Conservation (phyloP, 2,113 vertebrate genomes). For the Silurus meridionalis region DNA sequence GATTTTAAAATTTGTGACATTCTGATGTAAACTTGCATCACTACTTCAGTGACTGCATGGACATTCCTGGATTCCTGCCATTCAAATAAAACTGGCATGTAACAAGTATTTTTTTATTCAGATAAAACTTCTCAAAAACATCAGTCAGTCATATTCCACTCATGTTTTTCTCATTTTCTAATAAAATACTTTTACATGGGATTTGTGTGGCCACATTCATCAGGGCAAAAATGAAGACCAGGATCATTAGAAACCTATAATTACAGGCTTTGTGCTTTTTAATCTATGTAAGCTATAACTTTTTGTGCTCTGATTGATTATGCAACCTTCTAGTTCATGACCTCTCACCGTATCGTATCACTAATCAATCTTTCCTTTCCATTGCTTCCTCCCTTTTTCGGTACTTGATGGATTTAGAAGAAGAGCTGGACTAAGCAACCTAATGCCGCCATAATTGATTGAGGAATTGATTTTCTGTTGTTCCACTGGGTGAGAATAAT, state of each 20-base stretch:
- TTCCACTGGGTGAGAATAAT: slow-evolving; percentile 44
- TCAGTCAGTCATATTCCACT: background rate
- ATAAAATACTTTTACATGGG: background rate
- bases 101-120: background rate
- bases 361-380: background rate
- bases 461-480: slow-evolving; percentile 50
- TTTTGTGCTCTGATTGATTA: background rate
- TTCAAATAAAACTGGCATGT: background rate
- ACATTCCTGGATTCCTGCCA: background rate
- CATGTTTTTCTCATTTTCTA: background rate
- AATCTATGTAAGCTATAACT: background rate
- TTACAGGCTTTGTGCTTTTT: background rate
- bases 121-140: background rate
- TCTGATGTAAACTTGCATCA: background rate
- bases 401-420: slow-evolving; percentile 25
- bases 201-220: background rate
- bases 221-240: background rate
- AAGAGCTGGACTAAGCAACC: slow-evolving; percentile 1
- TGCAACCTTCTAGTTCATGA: slow-evolving; percentile 22
- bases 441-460: slow-evolving; percentile 47
- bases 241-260: background rate
- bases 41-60: background rate
- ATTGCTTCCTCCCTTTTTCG: background rate
- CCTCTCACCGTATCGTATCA: background rate
- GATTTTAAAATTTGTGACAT: background rate